A percentile compares a stretch with the other conserved stretches of the same genome.
Evolutionary conservation across 2,797 vertebrate genomes (phyloP).

Genomic region (Hippocampus kuda): DNA sequence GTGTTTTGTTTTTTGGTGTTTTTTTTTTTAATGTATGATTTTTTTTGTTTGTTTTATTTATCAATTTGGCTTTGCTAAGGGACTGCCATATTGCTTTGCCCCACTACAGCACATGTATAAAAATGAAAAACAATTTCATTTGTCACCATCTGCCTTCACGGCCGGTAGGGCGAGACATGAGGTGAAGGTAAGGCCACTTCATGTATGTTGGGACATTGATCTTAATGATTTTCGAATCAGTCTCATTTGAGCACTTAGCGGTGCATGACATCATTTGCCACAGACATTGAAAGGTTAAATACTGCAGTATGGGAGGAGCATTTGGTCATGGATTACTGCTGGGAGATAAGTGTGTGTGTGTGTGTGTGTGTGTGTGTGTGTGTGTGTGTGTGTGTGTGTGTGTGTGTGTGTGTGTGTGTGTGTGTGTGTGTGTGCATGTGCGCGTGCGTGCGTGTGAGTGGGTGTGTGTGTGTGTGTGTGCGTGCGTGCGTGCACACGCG

Average conservation of each 20-base stretch:
- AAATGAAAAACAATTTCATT: neutral
- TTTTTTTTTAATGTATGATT: too few species aligned
- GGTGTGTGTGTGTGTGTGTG: neutral
- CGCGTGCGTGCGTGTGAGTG: neutral
- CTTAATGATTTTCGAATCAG: neutral
- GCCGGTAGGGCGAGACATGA: neutral
- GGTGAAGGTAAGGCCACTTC: neutral
- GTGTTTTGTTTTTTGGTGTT: too few species aligned
- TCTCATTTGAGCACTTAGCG: slow-evolving; percentile 2
- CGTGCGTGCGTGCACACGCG: neutral
- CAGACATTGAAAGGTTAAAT: slow-evolving; percentile 6
- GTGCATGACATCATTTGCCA: slow-evolving; percentile 4
- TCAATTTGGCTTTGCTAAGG: neutral
- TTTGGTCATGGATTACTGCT: slow-evolving; percentile 1
- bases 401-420: neutral
- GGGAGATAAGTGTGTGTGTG: neutral
- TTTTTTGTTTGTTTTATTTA: neutral
- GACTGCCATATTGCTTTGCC: neutral
- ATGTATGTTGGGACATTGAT: slow-evolving; percentile 3
- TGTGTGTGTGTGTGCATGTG: neutral
- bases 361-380: neutral
- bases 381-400: neutral
- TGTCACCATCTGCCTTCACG: neutral
- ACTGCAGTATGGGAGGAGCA: neutral
- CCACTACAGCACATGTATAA: neutral